These are phyloP conservation scores for Hirtodrosophila duncani DNA, from an alignment of 2,888 invertebrate genomes.

Conservation along the genomic window DNA sequence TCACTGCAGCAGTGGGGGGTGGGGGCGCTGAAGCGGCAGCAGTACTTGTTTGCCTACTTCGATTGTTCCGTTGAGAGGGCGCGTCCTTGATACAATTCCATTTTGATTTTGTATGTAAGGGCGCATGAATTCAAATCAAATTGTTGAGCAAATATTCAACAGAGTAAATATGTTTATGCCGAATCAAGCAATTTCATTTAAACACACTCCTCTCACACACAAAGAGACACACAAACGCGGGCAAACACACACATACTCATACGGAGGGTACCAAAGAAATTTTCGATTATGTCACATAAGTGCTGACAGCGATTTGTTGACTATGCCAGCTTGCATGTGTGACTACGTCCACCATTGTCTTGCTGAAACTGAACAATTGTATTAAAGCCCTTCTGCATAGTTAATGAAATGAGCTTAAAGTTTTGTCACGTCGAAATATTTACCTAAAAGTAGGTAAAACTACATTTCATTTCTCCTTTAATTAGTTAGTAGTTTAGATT, in stretches of 20 bases:
- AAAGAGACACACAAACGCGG: constrained; percentile 5
- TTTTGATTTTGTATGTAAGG: constrained; percentile 46
- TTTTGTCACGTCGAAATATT: constrained; percentile 16
- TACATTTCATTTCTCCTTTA: too few species aligned
- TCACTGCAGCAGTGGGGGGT: constrained; percentile 19
- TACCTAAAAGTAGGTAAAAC: constrained; percentile 8
- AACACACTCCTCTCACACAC: constrained; percentile 59
- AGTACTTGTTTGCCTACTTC: constrained; percentile 63
- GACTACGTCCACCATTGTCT: constrained; percentile 8
- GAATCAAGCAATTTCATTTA: constrained; percentile 71
- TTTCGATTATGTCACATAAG: constrained; percentile 51
- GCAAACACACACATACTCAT: constrained; percentile 11
- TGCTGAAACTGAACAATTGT: constrained; percentile 23
- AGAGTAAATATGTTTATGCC: constrained; percentile 72
- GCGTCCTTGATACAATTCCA: constrained; percentile 65
- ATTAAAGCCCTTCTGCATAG: constrained; percentile 37
- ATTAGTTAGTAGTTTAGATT: too few species aligned
- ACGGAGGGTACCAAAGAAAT: constrained; percentile 16
- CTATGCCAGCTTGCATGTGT: constrained; percentile 17
- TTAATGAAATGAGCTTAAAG: constrained; percentile 41
- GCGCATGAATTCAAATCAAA: constrained; percentile 63
- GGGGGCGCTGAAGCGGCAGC: background rate
- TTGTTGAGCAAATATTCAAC: constrained; percentile 71
- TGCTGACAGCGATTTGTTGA: constrained; percentile 46
- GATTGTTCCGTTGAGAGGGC: constrained; percentile 56